phyloP scores from a whole-genome alignment of 1,140 invertebrate species.

The Plodia interpunctella region DNA sequence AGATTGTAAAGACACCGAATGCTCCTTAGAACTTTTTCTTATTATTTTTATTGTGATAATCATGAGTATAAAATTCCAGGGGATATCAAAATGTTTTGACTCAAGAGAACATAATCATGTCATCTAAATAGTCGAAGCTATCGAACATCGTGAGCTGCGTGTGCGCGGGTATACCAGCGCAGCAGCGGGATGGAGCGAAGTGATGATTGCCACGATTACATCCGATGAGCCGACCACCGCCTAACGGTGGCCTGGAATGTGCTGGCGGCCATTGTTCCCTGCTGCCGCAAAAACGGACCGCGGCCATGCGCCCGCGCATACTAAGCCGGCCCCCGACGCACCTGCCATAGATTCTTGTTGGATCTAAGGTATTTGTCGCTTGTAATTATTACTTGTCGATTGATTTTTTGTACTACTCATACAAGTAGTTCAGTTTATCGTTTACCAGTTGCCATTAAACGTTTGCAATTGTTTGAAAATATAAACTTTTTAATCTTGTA shows the following conservation, averaged over 20 bases:
- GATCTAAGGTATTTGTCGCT: background rate
- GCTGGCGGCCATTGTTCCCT: conserved; percentile 60
- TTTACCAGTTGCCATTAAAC: no score
- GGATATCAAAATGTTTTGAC: no score
- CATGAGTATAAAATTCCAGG: no score
- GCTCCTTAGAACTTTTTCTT: background rate
- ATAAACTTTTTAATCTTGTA: no score
- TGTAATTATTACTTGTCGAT: background rate
- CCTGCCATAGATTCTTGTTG: conserved; percentile 16
- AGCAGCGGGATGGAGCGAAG: conserved; percentile 8
- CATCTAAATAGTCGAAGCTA: no score
- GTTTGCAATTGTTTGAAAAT: no score
- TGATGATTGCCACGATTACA: conserved; percentile 43
- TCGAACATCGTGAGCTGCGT: no score
- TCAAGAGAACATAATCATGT: no score
- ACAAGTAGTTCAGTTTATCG: no score
- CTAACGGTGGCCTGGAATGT: conserved; percentile 66
- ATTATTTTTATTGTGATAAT: no score
- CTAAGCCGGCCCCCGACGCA: conserved; percentile 30
- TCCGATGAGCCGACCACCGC: conserved; percentile 20
- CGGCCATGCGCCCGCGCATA: conserved; percentile 42
- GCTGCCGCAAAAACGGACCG: conserved; percentile 53
- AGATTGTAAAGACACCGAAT: background rate
- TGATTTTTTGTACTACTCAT: no score
- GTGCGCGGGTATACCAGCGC: background rate